Evolutionary conservation across 2,797 vertebrate genomes (phyloP).

Genomic region (Cryptoblepharus egeriae): DNA sequence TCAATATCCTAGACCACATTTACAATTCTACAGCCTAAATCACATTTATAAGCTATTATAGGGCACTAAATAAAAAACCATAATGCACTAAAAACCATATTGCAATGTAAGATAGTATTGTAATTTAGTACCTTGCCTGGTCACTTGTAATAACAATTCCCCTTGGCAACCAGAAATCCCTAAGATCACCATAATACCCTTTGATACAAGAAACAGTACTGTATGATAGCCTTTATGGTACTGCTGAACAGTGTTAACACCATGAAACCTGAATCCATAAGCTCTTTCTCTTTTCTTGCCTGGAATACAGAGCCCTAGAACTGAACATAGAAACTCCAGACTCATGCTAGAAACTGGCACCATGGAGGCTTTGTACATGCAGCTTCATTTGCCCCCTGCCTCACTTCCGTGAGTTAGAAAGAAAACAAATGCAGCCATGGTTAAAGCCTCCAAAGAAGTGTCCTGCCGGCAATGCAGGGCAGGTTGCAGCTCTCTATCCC

Average conservation of each 20-base stretch:
- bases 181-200: background rate
- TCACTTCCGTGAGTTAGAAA: background rate
- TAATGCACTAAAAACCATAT: no score
- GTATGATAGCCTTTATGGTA: background rate
- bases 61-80: no score
- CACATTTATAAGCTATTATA: background rate
- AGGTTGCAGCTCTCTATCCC: background rate
- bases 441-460: no score
- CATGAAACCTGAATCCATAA: background rate
- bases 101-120: background rate
- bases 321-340: background rate
- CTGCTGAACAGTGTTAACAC: background rate
- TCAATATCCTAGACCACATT: fast-evolving
- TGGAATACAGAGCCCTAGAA: no score
- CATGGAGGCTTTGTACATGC: background rate
- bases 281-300: background rate
- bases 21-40: no score
- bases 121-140: background rate
- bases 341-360: no score
- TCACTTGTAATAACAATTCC: background rate
- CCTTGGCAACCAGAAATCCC: background rate
- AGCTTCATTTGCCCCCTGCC: background rate
- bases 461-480: background rate
- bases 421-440: background rate
- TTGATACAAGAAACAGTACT: background rate